These are phyloP conservation scores for Xylocampa areola DNA, from an alignment of 2,888 invertebrate species.

Conservation along the genomic window DNA sequence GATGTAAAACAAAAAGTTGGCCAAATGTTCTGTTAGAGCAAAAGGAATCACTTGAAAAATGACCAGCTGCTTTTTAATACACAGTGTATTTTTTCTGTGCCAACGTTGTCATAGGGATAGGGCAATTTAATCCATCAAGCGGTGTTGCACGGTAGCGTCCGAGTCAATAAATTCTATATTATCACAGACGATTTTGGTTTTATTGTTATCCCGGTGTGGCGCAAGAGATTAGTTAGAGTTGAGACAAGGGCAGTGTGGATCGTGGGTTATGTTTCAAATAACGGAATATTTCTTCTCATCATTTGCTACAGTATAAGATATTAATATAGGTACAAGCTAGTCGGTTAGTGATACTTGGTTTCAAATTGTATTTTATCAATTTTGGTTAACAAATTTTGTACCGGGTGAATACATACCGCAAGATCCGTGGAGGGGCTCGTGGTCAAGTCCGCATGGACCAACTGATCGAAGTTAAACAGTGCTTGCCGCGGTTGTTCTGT, in stretches of 20 bases:
- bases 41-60: slow-evolving; percentile 90
- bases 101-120: slow-evolving; percentile 89
- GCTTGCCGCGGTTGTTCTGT: no score
- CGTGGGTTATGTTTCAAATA: slow-evolving; percentile 36
- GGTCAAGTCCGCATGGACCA: no score
- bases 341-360: no score
- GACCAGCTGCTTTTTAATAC: slow-evolving; percentile 89
- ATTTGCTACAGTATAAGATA: background rate
- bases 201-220: slow-evolving; percentile 79
- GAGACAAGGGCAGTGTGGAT: slow-evolving; percentile 48
- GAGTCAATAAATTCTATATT: slow-evolving; percentile 88
- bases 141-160: slow-evolving; percentile 78
- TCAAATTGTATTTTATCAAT: no score
- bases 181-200: slow-evolving; percentile 85
- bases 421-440: no score
- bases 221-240: slow-evolving; percentile 74
- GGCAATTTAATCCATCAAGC: slow-evolving; percentile 90
- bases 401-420: no score
- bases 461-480: no score
- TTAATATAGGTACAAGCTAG: background rate
- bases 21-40: slow-evolving; percentile 84
- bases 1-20: slow-evolving; percentile 66
- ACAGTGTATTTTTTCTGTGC: slow-evolving; percentile 87
- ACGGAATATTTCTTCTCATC: background rate
- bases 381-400: no score